Evolutionary conservation across 2,888 invertebrate genomes (phyloP), one percentile per base, ranked within the genome.

Genomic region (Philereme transversata): DNA sequence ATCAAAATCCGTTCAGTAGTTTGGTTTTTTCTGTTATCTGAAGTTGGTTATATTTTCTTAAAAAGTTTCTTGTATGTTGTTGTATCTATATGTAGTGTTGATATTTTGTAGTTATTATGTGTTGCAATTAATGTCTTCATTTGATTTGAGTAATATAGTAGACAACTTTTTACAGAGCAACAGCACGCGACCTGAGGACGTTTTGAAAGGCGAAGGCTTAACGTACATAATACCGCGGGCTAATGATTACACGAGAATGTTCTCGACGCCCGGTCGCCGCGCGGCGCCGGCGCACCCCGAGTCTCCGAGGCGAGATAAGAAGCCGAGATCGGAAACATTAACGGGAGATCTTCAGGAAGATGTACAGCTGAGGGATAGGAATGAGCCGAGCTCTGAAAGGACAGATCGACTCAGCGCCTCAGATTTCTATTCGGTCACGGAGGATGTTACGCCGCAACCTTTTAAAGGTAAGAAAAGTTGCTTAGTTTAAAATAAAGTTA

Each of bases 201-300:
- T 82, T 0, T 70, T 92, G 2, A 78, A 87, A 5, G 80, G 87
- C 22, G 88, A 87, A 65, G 86, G 88, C 0, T 87, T 95, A 57
- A 93, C 93, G 47, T 96, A 93, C 82, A 94, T 95, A 68, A 87
- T 94, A 71, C 95, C 95, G 4, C 93, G 94, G 6, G 87, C 84
- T 48, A 91, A 91, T 78, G 93, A 93, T 79, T 92, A 92, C 83
- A 88, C 90, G 70, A 89, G 93, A 46, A 92, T 93, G 92, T 92
- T 92, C 76, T 91, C 91, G 0, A 84, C 90, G 61, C 86, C 92
- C 35, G 88, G 86, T 36, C 88, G 89, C 0, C 85, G 89, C 60
- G 71, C 88, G 1, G 92, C 87, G 61, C 84, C 90, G 60, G 84
- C 89, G 65, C 89, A 86, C 69, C 87, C 90, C 3, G 90, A 90